These are phyloP conservation scores for Melanostoma scalare DNA, from an alignment of 2,888 invertebrate genomes.

Conservation along the genomic window DNA sequence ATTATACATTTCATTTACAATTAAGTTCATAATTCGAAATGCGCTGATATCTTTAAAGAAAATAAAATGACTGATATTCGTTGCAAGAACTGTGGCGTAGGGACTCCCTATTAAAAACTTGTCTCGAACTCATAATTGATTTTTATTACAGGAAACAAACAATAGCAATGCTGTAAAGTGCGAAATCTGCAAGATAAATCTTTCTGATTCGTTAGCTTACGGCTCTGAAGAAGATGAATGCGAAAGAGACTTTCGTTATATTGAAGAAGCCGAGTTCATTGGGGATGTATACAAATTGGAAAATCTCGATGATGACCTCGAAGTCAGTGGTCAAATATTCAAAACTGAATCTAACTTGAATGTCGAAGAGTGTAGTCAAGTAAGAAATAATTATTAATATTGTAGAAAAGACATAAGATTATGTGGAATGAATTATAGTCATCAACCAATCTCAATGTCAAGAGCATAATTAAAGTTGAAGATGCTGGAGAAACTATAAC, in stretches of 20 bases:
- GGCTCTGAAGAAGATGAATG: constrained; percentile 47
- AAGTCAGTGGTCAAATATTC: not conserved
- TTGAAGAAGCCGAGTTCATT: constrained; percentile 60
- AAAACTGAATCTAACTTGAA: constrained; percentile 4
- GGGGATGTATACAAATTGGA: constrained; percentile 57
- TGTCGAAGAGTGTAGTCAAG: constrained; percentile 13
- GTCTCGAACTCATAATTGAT: not conserved
- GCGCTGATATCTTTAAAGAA: not conserved
- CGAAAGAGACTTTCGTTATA: constrained; percentile 56
- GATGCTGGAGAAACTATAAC: constrained; percentile 9
- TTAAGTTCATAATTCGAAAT: too few relatives aligned
- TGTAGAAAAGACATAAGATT: not conserved
- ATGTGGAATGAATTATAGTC: too few relatives aligned
- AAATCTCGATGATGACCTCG: constrained; percentile 34
- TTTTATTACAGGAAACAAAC: constrained; percentile 45
- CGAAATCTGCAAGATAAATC: constrained; percentile 46
- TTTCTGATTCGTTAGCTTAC: not conserved
- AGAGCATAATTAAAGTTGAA: constrained; percentile 18
- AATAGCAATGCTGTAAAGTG: constrained; percentile 52
- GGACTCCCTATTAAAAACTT: not conserved
- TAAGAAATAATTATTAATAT: not conserved
- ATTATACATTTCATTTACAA: too few relatives aligned
- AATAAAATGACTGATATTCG: constrained; percentile 50
- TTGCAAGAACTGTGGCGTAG: constrained; percentile 53
- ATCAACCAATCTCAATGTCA: not conserved